These are phyloP conservation scores for Calonectris borealis DNA, from an alignment of 2,113 vertebrate genomes.

Conservation along the genomic window DNA sequence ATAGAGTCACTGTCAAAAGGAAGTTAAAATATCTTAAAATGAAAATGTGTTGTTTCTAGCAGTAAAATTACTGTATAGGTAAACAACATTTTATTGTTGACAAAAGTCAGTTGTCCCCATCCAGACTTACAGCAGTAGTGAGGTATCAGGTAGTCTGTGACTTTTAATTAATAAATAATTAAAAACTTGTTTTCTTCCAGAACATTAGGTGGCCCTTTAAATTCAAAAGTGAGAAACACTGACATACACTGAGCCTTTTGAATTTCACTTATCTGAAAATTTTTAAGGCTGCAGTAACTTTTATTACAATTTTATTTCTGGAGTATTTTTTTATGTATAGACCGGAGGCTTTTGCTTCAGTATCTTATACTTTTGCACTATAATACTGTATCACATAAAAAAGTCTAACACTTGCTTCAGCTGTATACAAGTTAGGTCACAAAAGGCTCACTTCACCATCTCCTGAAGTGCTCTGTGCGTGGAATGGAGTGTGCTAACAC, in stretches of 20 bases:
- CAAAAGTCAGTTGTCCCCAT: background rate
- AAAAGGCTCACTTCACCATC: background rate
- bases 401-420: background rate
- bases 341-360: background rate
- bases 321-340: background rate
- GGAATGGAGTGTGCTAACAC: conserved; percentile 1
- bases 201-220: background rate
- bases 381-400: background rate
- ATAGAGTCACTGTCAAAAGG: background rate
- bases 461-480: background rate
- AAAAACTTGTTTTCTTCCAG: background rate
- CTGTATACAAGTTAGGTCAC: background rate
- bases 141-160: background rate
- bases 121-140: background rate
- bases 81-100: background rate
- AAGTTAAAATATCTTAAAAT: background rate
- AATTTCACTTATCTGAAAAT: background rate
- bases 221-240: background rate
- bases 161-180: background rate
- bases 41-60: background rate
- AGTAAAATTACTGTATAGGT: background rate
- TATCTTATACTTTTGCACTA: background rate
- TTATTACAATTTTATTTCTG: background rate
- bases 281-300: background rate
- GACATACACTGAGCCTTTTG: background rate